These are phyloP conservation scores for Malurus melanocephalus DNA, from an alignment of 2,113 vertebrate species.

Conservation along the genomic window DNA sequence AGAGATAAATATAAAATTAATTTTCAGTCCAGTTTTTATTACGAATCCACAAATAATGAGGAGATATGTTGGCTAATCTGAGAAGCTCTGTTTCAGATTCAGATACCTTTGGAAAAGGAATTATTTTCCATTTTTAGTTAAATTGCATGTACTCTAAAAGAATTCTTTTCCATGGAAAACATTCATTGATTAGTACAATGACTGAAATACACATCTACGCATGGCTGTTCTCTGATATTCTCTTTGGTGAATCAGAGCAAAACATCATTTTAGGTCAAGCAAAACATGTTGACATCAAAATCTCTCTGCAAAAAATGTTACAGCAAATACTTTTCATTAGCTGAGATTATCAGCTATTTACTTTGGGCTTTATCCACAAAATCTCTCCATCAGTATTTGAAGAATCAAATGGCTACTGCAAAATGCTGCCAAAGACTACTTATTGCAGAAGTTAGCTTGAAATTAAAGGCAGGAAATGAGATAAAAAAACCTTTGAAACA, in stretches of 20 bases:
- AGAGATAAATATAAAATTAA: not conserved
- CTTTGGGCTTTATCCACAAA: not conserved
- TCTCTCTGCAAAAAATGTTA: not conserved
- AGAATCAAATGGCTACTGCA: not conserved
- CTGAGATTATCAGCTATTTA: conserved; percentile 11
- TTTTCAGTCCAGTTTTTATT: not conserved
- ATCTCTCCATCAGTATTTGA: not conserved
- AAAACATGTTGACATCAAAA: not conserved
- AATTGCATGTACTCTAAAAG: not conserved
- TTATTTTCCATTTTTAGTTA: not conserved
- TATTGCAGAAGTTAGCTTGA: conserved; percentile 3
- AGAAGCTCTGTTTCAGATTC: not conserved
- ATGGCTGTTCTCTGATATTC: not conserved
- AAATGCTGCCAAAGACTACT: conserved; percentile 15
- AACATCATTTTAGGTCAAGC: not conserved
- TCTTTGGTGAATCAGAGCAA: not conserved
- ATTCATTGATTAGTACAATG: not conserved
- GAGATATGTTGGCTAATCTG: not conserved
- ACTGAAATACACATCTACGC: not conserved
- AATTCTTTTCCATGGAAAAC: not conserved
- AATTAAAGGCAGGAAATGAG: conserved; percentile 37
- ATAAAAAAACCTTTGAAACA: not conserved
- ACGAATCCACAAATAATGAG: not conserved
- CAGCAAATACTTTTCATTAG: not conserved
- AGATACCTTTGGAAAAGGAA: not conserved